These are phyloP conservation scores for Littorina saxatilis DNA, from an alignment of 1,140 invertebrate genomes.

Conservation along the genomic window DNA sequence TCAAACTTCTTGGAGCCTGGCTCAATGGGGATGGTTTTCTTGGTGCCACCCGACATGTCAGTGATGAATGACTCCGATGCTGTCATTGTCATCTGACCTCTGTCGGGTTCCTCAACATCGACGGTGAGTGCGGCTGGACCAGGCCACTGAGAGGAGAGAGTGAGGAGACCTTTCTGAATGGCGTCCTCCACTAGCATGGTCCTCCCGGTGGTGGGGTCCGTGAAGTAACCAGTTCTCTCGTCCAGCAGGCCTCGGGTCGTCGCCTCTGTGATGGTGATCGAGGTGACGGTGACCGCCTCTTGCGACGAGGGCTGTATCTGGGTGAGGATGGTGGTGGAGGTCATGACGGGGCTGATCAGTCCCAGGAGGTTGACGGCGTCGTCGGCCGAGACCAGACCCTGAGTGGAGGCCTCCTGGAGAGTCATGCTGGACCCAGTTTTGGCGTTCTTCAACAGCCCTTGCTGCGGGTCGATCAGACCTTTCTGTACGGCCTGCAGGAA, in stretches of 20 bases:
- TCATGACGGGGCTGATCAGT: constrained; percentile 67
- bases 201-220: constrained; percentile 87
- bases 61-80: constrained; percentile 51
- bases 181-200: constrained; percentile 87
- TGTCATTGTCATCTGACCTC: background rate
- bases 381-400: constrained; percentile 66
- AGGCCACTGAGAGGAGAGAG: constrained; percentile 86
- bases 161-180: constrained; percentile 86
- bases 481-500: constrained; percentile 88
- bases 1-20: constrained; percentile 53
- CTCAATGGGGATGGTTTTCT: constrained; percentile 45
- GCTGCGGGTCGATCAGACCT: constrained; percentile 88
- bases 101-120: constrained; percentile 30
- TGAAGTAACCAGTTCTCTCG: constrained; percentile 85
- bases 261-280: constrained; percentile 87
- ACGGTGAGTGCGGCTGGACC: constrained; percentile 85
- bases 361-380: constrained; percentile 65
- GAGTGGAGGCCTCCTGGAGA: constrained; percentile 66
- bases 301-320: constrained; percentile 57
- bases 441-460: constrained; percentile 89
- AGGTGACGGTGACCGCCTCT: constrained; percentile 49
- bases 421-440: constrained; percentile 76
- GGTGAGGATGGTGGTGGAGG: constrained; percentile 67
- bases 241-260: constrained; percentile 87
- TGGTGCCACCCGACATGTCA: constrained; percentile 41